Evolutionary conservation across 2,113 vertebrate species (phyloP), one percentile per base, ranked within the genome.

Genomic region (Sceloporus undulatus): DNA sequence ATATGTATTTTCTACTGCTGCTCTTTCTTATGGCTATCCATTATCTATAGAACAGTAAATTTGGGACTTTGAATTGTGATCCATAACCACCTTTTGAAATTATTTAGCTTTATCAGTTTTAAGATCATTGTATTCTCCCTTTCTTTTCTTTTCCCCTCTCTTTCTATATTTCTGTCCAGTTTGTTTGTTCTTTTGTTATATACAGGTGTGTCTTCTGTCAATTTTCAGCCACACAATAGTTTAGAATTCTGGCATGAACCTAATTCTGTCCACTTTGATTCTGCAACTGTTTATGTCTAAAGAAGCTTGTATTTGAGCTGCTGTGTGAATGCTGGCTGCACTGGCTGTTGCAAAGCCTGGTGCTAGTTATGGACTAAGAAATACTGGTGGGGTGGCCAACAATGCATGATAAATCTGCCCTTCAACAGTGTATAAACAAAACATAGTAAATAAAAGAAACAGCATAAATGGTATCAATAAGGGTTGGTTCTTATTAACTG

Each of bases 211-310:
- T 83, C 19, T 23, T 70, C n/a, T 92, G 91, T 88, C 18, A 90
- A 1, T 89, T 89, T 91, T 70, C 86, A 52, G 0, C 76, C 40
- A 8, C 29, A 23, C 90, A 89, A 78, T 84, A 91, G 79, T 56
- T 0, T 88, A 84, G 77, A 86, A 59, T 81, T 92, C 85, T 29
- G 0, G 0, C 87, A 83, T 89, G 84, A 89, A 85, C 88, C 75
- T 87, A 85, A 87, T 85, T 54, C 87, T 91, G 88, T 34, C 91
- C 91, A 94, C 88, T 78, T 86, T 76, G 85, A 88, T 92, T 90
- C 85, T 93, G 91, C 91, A 93, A 92, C 94, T 93, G 90, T 89
- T 93, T 65, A 42, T 42, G 78, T 93, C 78, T 85, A 54, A 91
- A 94, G 13, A 52, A 87, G 62, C n/a, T 92, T 91, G 92, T 94